Evolutionary conservation across 2,113 vertebrate species (phyloP), one percentile per base, ranked within the genome.

Genomic region (Lepisosteus oculatus): DNA sequence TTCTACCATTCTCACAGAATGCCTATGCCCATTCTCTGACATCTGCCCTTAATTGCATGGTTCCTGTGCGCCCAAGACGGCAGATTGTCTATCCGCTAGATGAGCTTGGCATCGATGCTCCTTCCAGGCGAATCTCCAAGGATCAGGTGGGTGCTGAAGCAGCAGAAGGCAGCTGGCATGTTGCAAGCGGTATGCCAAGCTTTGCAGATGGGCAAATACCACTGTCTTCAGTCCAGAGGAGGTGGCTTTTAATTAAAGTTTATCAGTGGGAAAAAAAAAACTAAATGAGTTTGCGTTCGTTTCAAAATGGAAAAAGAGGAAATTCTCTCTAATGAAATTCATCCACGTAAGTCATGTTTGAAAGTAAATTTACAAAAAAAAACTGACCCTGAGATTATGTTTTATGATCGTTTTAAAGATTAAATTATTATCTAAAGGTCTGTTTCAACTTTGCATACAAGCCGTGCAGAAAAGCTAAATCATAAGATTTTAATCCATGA

Each of bases 51-150:
- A 86, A 91, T 90, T 93, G 87, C 79, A 92, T 93, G 76, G 94
- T 95, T 82, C 96, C 96, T n/a, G 93, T 98, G 87, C 91, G 90
- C 74, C 95, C 94, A 0, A 92, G 97, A 83, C 93, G 90, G 79
- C 97, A 98, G 93, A 95, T 99, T 92, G 88, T 94, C 88, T 98
- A 94, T 91, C 94, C 96, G 57, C 92, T 96, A 93, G 88, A 94
- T 88, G 93, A 95, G 88, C 95, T 99, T 84, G 95, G 93, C 86
- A 80, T 79, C 85, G 96, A 95, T 51, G 93, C 92, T 77, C 97
- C 96, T 4, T 93, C 95, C 78, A 88, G 85, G 78, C 89, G 74
- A 75, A 86, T 98, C 93, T 96, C 91, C 67, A 80, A 90, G 86
- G 87, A 95, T 74, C 93, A 93, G 90, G 91, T 91, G 93, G 92